Evolutionary conservation across 2,888 invertebrate species (phyloP).

Genomic region (Cataglyphis livida): DNA sequence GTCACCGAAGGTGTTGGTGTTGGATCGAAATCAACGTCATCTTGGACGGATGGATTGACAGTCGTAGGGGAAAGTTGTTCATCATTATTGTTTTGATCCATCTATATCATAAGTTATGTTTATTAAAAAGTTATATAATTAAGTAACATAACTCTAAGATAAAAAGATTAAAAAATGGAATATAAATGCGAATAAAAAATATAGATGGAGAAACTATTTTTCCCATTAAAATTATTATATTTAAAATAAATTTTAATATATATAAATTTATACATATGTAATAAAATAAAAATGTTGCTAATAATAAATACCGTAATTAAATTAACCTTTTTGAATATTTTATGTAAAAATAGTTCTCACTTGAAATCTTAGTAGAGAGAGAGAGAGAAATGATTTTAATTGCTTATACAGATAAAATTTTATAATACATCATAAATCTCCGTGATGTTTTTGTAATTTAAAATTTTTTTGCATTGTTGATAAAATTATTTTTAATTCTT

Average conservation of each 20-base stretch:
- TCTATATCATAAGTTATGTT: constrained; percentile 4
- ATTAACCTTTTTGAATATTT: constrained; percentile 19
- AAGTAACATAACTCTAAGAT: neutral
- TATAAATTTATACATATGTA: neutral
- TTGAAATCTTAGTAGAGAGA: neutral
- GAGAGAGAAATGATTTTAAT: neutral
- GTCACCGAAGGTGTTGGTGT: neutral
- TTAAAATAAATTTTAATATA: neutral
- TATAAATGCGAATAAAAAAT: neutral
- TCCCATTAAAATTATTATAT: neutral
- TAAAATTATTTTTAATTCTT: neutral
- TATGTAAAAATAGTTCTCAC: neutral
- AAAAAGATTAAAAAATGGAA: neutral
- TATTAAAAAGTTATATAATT: neutral
- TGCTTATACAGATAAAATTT: neutral
- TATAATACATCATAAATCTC: neutral
- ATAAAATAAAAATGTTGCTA: neutral
- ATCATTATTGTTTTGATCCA: neutral
- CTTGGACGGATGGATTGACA: neutral
- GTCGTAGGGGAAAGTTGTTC: neutral
- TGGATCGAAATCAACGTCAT: neutral
- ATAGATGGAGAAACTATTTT: neutral
- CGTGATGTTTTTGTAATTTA: neutral
- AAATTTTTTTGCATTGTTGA: neutral
- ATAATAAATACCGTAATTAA: neutral